Conservation (phyloP, 2,797 vertebrate species). For the Myotis myotis region DNA sequence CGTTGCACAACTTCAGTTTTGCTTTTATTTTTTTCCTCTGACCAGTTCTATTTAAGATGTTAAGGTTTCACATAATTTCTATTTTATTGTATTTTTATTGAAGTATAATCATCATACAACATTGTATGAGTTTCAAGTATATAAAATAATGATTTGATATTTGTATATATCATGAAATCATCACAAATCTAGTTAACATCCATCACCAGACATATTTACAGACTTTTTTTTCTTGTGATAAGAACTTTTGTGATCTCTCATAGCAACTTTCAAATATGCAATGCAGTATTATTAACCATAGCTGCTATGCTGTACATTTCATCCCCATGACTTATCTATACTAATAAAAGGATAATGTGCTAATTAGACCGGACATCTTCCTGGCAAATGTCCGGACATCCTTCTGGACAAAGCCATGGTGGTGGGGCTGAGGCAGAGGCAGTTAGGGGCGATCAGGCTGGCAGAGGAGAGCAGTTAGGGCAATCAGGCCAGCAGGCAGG, state of each 20-base stretch:
- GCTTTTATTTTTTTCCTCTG: not conserved
- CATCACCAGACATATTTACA: not conserved
- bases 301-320: not conserved
- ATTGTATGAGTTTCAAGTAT: not conserved
- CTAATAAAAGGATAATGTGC: no score
- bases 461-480: no score
- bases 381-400: no score
- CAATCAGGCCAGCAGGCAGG: no score
- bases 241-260: not conserved
- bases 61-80: not conserved
- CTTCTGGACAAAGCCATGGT: no score
- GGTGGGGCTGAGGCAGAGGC: no score
- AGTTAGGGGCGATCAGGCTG: no score
- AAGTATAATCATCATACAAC: not conserved
- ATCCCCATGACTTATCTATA: not conserved
- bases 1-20: not conserved
- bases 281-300: not conserved
- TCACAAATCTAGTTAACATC: not conserved
- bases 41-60: not conserved
- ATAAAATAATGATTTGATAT: not conserved
- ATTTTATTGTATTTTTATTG: not conserved
- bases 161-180: not conserved
- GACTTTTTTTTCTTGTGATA: not conserved
- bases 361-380: no score
- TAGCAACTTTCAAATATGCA: not conserved